phyloP scores from a whole-genome alignment of 2,888 invertebrate genomes.

The Xestia sexstrigata region DNA sequence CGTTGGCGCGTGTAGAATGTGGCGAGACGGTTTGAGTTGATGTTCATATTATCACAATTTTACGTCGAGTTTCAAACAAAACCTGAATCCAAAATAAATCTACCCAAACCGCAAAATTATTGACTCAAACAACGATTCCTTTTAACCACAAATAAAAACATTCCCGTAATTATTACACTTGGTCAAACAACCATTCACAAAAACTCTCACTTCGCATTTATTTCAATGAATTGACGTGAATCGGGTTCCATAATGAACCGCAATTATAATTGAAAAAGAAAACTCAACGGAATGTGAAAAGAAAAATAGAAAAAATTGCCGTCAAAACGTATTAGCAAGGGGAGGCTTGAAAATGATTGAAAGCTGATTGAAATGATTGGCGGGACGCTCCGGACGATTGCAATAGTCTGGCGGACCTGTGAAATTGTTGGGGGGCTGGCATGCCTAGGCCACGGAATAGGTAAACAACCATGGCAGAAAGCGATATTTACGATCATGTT shows the following conservation, averaged over 20 bases:
- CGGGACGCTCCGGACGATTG: slow-evolving; percentile 70
- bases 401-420: slow-evolving; percentile 68
- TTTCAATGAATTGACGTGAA: slow-evolving; percentile 50
- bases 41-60: not conserved
- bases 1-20: not conserved
- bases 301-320: slow-evolving; percentile 59
- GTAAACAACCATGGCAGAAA: slow-evolving; percentile 8
- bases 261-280: slow-evolving; percentile 64
- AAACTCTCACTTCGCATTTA: slow-evolving; percentile 32
- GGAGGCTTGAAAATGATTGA: slow-evolving; percentile 80
- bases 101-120: slow-evolving; percentile 3
- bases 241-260: slow-evolving; percentile 62
- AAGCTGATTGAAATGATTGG: slow-evolving; percentile 84
- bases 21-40: not conserved
- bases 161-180: slow-evolving; percentile 24
- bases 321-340: slow-evolving; percentile 66
- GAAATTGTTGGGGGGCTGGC: slow-evolving; percentile 51
- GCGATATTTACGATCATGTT: not conserved
- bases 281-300: slow-evolving; percentile 62
- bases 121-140: slow-evolving; percentile 18
- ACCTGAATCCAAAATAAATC: not conserved
- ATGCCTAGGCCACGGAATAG: slow-evolving; percentile 6
- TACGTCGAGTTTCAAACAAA: not conserved
- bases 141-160: not conserved
- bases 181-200: slow-evolving; percentile 30